These are phyloP conservation scores for Calycopis cecrops DNA, from an alignment of 1,140 invertebrate species.

Conservation along the genomic window DNA sequence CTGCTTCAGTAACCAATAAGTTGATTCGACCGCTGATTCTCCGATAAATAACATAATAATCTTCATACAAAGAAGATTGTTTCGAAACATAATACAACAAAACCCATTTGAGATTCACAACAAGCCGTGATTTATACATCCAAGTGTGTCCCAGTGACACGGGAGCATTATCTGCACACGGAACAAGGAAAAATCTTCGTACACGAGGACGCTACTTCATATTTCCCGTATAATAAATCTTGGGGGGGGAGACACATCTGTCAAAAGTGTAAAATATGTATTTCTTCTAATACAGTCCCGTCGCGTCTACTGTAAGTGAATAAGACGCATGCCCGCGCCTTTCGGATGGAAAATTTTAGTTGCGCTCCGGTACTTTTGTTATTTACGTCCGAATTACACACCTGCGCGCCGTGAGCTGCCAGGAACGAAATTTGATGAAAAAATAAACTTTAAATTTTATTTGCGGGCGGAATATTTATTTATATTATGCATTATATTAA, in stretches of 20 bases:
- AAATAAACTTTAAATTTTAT: too few relatives aligned
- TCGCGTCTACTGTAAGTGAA: constrained; percentile 43
- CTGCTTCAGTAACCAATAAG: too few relatives aligned
- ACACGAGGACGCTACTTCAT: constrained; percentile 56
- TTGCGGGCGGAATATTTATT: too few relatives aligned
- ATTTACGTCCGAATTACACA: constrained; percentile 18
- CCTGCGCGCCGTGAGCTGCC: background rate
- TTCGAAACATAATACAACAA: background rate
- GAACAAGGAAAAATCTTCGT: constrained; percentile 58
- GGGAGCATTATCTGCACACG: constrained; percentile 32
- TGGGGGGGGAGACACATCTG: constrained; percentile 60
- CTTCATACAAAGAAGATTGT: background rate
- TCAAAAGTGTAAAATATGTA: constrained; percentile 72
- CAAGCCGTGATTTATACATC: constrained; percentile 42
- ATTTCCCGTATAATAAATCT: constrained; percentile 64
- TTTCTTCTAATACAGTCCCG: constrained; percentile 53
- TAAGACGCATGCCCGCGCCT: constrained; percentile 34
- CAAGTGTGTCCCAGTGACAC: constrained; percentile 23
- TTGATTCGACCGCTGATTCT: background rate
- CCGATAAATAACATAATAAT: background rate
- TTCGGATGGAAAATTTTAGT: constrained; percentile 21
- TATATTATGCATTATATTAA: too few relatives aligned
- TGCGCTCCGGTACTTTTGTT: constrained; percentile 11
- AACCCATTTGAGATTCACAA: constrained; percentile 13
- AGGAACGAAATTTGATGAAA: background rate